Evolutionary conservation across 2,888 invertebrate genomes (phyloP), one percentile per base, ranked within the genome.

Genomic region (Xestia c-nigrum): DNA sequence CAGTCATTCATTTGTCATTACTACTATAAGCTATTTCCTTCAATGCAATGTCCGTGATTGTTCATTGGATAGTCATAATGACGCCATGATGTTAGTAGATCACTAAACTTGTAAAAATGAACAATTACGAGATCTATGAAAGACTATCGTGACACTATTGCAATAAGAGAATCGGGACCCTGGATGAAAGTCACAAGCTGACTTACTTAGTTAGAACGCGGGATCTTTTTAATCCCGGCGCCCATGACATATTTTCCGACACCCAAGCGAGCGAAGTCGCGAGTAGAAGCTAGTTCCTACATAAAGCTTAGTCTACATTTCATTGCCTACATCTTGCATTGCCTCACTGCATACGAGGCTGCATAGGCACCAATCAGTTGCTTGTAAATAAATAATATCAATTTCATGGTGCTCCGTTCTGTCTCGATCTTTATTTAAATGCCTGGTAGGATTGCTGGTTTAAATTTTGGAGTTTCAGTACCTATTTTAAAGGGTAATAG

Each of bases 351-450:
- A 21, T 31, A 46, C 24, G 50, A 66, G 57, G n/a, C 65, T 19
- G 65, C 1, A 31, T 3, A 79, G 19, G 16, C 31, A 19, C 43
- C 72, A 77, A 63, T 77, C 76, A 76, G 76, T 50, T 50, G 31
- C 69, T 24, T 61, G 12, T 77, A 47, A 69, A 77, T 78, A 76
- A 76, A 68, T 78, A 14, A 77, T 46, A 78, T 38, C n/a, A 76
- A 78, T 21, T 38, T 77, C 47, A 40, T 31, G 24, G 19, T 46
- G 43, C 0, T 21, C 43, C 73, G 43, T 40, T 63, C 47, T 31
- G 24, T 43, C n/a, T 31, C 19, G 10, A 14, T 46, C 80, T 63
- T 47, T 19, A 78, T 50, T 57, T 47, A 0, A 14, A 24, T 46
- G 40, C 40, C 31, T 21, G 5, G 5, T 10, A 43, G 1, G 31